Base-by-base conservation (phyloP, 2,113 vertebrate species). In the Sitta europaea region DNA sequence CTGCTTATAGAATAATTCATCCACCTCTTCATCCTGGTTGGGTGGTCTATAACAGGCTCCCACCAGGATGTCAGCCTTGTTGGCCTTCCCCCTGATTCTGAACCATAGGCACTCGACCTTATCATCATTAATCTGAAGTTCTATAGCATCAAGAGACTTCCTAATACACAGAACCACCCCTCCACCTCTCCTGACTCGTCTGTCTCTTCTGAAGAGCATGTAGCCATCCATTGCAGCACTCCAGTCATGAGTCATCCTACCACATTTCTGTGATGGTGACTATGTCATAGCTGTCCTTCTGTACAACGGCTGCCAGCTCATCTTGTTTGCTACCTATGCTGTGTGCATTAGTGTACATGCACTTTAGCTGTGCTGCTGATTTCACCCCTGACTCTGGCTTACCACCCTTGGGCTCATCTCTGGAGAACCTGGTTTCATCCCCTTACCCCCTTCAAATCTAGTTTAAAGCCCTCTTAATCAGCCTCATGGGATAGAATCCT, bases 221-320 rank as follows among this genome's bases (percentile, higher is more conserved):
- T 14, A 28, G n/a, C 18, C 43, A 5, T 27, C 18, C 38, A 33
- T 2, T 38, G 14, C 48, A 54, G 38, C 4, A 53, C 27, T 45
- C 31, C 33, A 45, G 9, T 27, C 11, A 25, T 12, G 33, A 72
- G 27, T 53, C 47, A 21, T 53, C 35, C 47, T 40, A 57, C 18
- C 14, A 9, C 2, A 0, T 21, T 18, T 62, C 33, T 4, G 2
- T 27, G 16, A 35, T 29, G 36, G 12, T 0, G 2, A 25, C 31
- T 40, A 7, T 1, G 1, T 11, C 40, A 43, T 4, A 15, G 22
- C 45, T 40, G 15, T 50, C 10, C 57, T 50, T 4, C 35, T 51
- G 22, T 5, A 33, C 22, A 4, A 8, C 10, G 35, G 12, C 8
- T 40, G 33, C 57, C 17, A 61, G 22, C 12, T 50, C 45, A 10